Evolutionary conservation across 2,113 vertebrate genomes (phyloP), one percentile per base, ranked within the genome.

Genomic region (Atherinomorus stipes): DNA sequence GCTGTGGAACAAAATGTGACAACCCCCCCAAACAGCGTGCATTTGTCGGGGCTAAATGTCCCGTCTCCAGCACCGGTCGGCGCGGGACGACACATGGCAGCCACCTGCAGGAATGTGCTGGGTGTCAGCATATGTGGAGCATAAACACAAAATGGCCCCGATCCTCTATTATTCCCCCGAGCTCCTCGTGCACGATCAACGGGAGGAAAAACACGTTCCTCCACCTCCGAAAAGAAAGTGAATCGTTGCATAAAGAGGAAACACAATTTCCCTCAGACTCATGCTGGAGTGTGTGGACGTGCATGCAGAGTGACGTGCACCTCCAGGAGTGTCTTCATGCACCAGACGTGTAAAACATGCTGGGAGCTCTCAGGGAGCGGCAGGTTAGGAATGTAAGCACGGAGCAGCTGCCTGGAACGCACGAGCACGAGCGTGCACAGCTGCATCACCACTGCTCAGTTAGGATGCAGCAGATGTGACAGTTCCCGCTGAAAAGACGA

Each of bases 321-420:
- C 10, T 12, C 64, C 80, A 77, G 21, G 18, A 82, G 18, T 26
- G 69, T 26, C 58, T 57, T 66, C 56, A 58, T 62, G 22, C 23
- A 0, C 0, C 28, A 13, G 51, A 10, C n/a, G 5, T 26, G 13
- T 8, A 54, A 67, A 61, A 10, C 56, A 31, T 16, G 23, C 16
- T 63, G 61, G 42, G 26, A 60, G 26, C 65, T 58, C 59, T 34
- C 63, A 70, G 64, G 75, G 80, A 80, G 76, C 34, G 74, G 72
- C 63, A 44, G 57, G 37, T 74, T 40, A 70, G 78, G 70, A 81
- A 88, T 85, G 71, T 51, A 49, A 37, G 45, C 26, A 31, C 11
- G 52, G 56, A 31, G 52, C 11, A 13, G 40, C 13, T 52, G 19
- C 40, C 13, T 42, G 13, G 2, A 15, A 59, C 37, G 21, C 40